phyloP scores from a whole-genome alignment of 2,888 invertebrate species.

The Tricholauxania praeusta region DNA sequence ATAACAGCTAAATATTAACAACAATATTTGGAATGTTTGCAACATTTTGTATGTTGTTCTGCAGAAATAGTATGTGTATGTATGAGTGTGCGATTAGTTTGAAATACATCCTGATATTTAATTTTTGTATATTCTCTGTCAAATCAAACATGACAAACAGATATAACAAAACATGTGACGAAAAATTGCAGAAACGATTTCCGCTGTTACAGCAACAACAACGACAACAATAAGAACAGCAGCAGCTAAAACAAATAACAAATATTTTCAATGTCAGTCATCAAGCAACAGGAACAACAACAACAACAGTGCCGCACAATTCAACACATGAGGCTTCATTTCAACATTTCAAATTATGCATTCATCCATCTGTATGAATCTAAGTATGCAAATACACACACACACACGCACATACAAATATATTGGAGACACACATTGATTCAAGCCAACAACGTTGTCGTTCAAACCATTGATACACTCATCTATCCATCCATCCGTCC shows the following conservation, averaged over 20 bases:
- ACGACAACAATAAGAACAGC: not conserved
- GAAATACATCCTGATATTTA: slow-evolving; percentile 21
- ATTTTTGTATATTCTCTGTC: no score
- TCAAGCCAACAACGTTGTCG: not conserved
- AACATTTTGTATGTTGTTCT: slow-evolving; percentile 4
- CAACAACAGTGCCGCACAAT: not conserved
- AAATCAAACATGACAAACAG: no score
- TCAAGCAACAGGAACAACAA: not conserved
- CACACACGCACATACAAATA: slow-evolving; percentile 3
- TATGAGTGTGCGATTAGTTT: not conserved
- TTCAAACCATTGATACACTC: slow-evolving; percentile 28
- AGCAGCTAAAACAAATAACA: slow-evolving; percentile 19
- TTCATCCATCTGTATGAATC: not conserved
- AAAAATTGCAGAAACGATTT: slow-evolving; percentile 18
- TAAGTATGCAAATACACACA: slow-evolving; percentile 9
- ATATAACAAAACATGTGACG: slow-evolving; percentile 17
- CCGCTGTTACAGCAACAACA: not conserved
- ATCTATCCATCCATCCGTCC: slow-evolving; percentile 8
- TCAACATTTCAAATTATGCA: slow-evolving; percentile 22
- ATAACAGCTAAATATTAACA: slow-evolving; percentile 35
- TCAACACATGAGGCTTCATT: not conserved
- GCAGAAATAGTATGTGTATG: not conserved
- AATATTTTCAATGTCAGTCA: slow-evolving; percentile 34
- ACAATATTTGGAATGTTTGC: slow-evolving; percentile 29
- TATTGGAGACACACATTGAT: not conserved